phyloP scores from a whole-genome alignment of 2,888 invertebrate species.

The Sesia bembeciformis region DNA sequence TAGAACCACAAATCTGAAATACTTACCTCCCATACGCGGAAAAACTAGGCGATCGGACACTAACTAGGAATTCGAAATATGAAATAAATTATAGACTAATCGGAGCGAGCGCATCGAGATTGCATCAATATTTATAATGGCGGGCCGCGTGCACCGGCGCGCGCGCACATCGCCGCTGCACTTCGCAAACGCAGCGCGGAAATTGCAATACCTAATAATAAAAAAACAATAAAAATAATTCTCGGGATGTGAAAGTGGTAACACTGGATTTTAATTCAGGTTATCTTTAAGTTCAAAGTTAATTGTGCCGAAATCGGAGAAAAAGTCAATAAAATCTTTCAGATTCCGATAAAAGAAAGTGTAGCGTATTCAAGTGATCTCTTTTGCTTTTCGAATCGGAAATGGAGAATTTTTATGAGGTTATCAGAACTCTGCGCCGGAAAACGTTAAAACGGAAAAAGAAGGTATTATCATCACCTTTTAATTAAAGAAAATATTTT shows the following conservation, averaged over 20 bases:
- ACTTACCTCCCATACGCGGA: not conserved
- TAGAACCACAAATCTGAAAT: not conserved
- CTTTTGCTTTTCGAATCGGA: constrained; percentile 3
- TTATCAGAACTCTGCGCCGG: constrained; percentile 57
- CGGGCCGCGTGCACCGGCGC: constrained; percentile 28
- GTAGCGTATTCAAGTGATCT: not conserved
- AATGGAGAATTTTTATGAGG: constrained; percentile 64
- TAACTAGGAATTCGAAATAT: constrained; percentile 34
- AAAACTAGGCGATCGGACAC: constrained; percentile 9
- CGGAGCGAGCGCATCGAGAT: constrained; percentile 57
- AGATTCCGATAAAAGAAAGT: not conserved
- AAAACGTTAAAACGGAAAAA: constrained; percentile 60
- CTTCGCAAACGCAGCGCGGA: constrained; percentile 54
- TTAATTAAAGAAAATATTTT: not conserved
- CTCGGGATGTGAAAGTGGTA: constrained; percentile 17
- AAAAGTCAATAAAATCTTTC: not conserved
- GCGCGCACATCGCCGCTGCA: constrained; percentile 48
- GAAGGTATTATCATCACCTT: constrained; percentile 32
- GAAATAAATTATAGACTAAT: constrained; percentile 54
- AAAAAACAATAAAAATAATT: not conserved
- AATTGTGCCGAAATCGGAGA: not conserved
- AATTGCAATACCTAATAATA: constrained; percentile 3
- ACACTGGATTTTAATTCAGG: not conserved
- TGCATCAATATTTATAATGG: constrained; percentile 69
- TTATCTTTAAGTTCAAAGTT: not conserved